These are phyloP conservation scores for Idaea biselata DNA, from an alignment of 2,888 invertebrate genomes.

Conservation along the genomic window DNA sequence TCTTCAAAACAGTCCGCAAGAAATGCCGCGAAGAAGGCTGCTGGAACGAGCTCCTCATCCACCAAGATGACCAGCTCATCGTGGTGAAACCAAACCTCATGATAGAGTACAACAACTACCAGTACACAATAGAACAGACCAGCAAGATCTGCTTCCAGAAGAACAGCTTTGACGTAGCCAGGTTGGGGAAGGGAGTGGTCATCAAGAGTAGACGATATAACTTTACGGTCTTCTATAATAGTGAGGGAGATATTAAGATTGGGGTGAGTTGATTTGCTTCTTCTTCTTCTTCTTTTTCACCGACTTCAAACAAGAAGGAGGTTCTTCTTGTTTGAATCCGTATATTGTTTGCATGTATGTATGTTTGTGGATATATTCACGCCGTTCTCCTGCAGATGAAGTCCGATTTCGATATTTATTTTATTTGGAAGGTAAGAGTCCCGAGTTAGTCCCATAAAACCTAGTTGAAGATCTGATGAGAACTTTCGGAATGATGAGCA, in stretches of 20 bases:
- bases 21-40: conserved; percentile 83
- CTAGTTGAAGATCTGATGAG: no score
- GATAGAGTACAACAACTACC: conserved; percentile 85
- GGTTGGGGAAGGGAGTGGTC: conserved; percentile 85
- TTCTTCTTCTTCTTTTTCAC: conserved; percentile 1
- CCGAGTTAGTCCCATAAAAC: no score
- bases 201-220: conserved; percentile 86
- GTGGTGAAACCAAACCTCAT: conserved; percentile 83
- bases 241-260: conserved; percentile 85
- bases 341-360: no score
- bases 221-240: conserved; percentile 87
- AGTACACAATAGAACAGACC: conserved; percentile 81
- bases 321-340: no score
- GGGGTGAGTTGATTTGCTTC: conserved; percentile 73
- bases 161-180: conserved; percentile 84
- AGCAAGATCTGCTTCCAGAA: conserved; percentile 82
- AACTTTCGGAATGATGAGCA: no score
- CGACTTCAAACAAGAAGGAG: no score
- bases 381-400: no score
- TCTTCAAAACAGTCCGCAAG: conserved; percentile 76
- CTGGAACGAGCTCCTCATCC: conserved; percentile 82
- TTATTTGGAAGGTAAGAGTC: no score
- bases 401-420: no score
- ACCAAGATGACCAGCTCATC: conserved; percentile 80
- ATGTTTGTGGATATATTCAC: no score